Evolutionary conservation across 2,113 vertebrate genomes (phyloP).

Genomic region (Leucosticte australis): DNA sequence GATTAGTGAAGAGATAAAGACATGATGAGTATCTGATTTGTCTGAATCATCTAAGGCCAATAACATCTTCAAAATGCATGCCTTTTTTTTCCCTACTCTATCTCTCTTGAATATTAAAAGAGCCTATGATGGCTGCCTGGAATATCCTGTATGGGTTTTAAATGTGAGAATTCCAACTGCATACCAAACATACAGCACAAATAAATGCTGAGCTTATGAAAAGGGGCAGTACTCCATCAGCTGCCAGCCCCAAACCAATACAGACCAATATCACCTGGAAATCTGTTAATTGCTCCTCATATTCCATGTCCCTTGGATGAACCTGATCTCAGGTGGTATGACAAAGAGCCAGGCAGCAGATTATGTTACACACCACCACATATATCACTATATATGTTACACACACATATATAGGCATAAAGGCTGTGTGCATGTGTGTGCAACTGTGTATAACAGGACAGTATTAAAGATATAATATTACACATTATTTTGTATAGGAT

Average conservation of each 20-base stretch:
- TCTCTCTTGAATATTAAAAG: not conserved
- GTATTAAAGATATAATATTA: not conserved
- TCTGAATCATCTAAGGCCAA: not conserved
- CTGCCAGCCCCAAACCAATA: not conserved
- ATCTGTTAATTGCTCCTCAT: not conserved
- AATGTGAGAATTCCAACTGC: not conserved
- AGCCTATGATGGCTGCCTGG: not conserved
- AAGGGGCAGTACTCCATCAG: not conserved
- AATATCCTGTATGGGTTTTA: not conserved
- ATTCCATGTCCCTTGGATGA: not conserved
- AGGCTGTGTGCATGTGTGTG: not conserved
- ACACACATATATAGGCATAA: rapidly evolving
- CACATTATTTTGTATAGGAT: not conserved
- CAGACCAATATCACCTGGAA: not conserved
- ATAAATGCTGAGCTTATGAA: not conserved
- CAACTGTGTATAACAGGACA: not conserved
- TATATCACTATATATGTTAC: not conserved
- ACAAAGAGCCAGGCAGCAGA: not conserved
- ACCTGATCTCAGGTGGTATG: not conserved
- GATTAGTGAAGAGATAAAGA: not conserved
- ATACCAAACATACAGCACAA: not conserved
- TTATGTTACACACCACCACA: not conserved
- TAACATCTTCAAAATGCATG: not conserved
- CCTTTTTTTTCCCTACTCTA: rapidly evolving
- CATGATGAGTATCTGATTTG: not conserved